A percentile compares a stretch with the other conserved stretches of the same genome.
phyloP scores from a whole-genome alignment of 1,140 invertebrate species.

The Heliconius hermathena region DNA sequence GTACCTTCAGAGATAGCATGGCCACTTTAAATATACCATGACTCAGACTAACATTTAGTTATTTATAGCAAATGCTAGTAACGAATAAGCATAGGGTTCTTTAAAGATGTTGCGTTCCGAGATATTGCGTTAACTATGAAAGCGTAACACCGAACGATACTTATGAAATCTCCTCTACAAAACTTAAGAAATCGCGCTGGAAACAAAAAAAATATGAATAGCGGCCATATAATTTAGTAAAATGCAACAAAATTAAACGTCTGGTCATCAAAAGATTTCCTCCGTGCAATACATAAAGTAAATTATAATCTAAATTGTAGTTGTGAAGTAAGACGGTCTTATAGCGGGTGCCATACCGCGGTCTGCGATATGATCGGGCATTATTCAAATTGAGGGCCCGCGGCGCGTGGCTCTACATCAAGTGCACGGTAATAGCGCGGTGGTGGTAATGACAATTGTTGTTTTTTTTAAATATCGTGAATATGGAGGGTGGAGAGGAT shows the following conservation, averaged over 20 bases:
- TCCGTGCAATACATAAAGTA: conserved; percentile 3
- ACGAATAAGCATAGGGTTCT: no score
- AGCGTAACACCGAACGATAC: neutral
- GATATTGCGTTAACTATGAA: neutral
- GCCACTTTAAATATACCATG: no score
- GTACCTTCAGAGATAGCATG: no score
- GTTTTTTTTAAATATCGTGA: neutral
- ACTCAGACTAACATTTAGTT: no score
- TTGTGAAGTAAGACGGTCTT: conserved; percentile 12
- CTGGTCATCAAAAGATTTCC: neutral
- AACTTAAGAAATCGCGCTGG: neutral
- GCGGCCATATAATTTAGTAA: neutral
- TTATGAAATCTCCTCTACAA: no score
- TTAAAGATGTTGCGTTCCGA: no score
- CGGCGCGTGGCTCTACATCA: conserved; percentile 50
- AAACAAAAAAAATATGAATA: neutral
- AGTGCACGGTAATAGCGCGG: conserved; percentile 2
- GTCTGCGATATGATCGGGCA: conserved; percentile 39
- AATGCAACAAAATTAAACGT: neutral
- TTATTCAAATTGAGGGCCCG: conserved; percentile 51
- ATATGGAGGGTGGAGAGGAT: neutral
- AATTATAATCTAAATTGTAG: conserved; percentile 18
- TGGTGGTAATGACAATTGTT: conserved; percentile 15
- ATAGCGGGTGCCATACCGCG: conserved; percentile 19
- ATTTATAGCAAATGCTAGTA: no score